phyloP scores from a whole-genome alignment of 2,888 invertebrate species.

The Macrophya alboannulata region DNA sequence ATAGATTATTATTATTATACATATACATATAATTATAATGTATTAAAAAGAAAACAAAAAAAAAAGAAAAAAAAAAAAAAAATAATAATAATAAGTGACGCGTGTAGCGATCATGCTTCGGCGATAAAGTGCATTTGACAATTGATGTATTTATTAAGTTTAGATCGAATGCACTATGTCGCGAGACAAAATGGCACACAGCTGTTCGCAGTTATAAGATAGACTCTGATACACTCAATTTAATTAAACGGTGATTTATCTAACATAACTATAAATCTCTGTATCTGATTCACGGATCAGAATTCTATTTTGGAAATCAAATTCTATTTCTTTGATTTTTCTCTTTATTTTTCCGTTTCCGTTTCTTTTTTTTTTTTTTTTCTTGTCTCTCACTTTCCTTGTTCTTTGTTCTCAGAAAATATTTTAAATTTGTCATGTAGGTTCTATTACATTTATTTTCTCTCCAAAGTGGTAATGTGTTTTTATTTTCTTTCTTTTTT shows the following conservation, averaged over 20 bases:
- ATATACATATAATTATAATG: conserved; percentile 51
- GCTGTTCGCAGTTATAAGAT: conserved; percentile 48
- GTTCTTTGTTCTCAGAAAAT: not conserved
- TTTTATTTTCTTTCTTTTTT: not conserved
- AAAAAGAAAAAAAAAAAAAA: conserved; percentile 51
- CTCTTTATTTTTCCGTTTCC: not conserved
- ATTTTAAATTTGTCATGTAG: not conserved
- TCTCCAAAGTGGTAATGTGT: too few relatives aligned
- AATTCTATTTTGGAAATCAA: not conserved
- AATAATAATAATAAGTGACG: conserved; percentile 61
- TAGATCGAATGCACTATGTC: conserved; percentile 71
- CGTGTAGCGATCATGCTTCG: conserved; percentile 57
- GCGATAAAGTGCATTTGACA: conserved; percentile 72
- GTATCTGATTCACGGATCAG: not conserved
- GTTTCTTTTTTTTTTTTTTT: not conserved
- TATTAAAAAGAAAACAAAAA: conserved; percentile 56
- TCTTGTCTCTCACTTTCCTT: not conserved
- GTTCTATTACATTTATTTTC: not conserved
- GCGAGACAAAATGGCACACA: conserved; percentile 68
- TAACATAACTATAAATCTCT: not conserved
- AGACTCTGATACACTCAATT: conserved; percentile 38
- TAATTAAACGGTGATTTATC: conserved; percentile 36
- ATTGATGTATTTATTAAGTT: conserved; percentile 73
- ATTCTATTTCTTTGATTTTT: not conserved
- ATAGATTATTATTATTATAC: conserved; percentile 50